Evolutionary conservation across 2,888 invertebrate genomes (phyloP).

Genomic region (Sminthurinus aureus): DNA sequence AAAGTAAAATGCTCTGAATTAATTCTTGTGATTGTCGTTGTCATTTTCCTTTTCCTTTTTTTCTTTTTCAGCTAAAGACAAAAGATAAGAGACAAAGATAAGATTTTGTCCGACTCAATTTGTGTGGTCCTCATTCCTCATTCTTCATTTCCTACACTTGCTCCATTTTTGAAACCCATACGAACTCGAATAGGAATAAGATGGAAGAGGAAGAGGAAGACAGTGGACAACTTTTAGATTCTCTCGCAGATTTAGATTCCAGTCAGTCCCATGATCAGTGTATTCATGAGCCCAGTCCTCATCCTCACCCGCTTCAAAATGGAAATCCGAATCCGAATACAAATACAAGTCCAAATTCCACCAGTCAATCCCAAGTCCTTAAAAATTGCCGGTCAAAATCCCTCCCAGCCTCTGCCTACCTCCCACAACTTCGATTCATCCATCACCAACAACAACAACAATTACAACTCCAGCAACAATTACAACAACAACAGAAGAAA

Average conservation of each 20-base stretch:
- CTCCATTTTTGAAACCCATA: background rate
- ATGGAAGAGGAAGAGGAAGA: conserved; percentile 30
- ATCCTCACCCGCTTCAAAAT: background rate
- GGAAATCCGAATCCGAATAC: background rate
- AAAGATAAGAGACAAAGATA: too few relatives aligned
- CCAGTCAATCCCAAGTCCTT: background rate
- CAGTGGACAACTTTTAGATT: conserved; percentile 36
- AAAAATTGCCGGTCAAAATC: conserved; percentile 39
- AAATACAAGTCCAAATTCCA: background rate
- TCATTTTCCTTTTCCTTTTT: background rate
- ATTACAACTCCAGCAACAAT: background rate
- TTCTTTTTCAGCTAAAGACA: background rate
- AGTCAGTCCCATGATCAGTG: conserved; percentile 21
- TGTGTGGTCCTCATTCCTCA: background rate
- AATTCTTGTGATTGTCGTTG: background rate
- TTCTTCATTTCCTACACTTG: background rate
- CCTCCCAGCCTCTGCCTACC: conserved; percentile 32
- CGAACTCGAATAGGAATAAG: background rate
- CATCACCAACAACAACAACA: background rate
- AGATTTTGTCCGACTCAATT: too few relatives aligned
- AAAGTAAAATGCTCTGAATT: background rate
- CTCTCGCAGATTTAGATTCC: conserved; percentile 19
- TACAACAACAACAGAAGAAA: background rate
- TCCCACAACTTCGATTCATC: conserved; percentile 17
- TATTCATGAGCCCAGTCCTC: background rate